Evolutionary conservation across 64 coral and sea anemone genomes (phyloP).

Genomic region (Stichodactyla mertensii): DNA sequence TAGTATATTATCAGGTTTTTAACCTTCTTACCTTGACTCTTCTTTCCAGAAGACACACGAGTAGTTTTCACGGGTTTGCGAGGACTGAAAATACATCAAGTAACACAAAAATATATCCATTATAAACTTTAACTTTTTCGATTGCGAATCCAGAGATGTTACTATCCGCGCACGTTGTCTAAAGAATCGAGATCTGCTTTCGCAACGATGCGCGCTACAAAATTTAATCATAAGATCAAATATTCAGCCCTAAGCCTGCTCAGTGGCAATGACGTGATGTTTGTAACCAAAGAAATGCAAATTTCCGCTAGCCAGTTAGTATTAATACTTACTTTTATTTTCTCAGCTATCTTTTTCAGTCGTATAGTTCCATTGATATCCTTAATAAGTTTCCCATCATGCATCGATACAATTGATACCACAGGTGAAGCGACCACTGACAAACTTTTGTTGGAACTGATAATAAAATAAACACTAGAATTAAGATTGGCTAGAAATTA

Average conservation of each 20-base stretch:
- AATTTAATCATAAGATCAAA: too few relatives aligned
- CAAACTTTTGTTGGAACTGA: neutral
- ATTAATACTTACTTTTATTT: neutral
- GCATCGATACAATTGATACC: neutral
- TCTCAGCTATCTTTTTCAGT: neutral
- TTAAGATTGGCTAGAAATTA: neutral
- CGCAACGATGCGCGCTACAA: too few relatives aligned
- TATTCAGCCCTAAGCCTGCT: too few relatives aligned
- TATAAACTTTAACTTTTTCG: too few relatives aligned
- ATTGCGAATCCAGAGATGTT: neutral
- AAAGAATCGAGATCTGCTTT: too few relatives aligned
- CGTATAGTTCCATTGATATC: neutral
- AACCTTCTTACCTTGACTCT: neutral
- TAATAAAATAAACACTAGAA: neutral
- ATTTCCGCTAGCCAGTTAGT: neutral
- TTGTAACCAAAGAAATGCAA: too few relatives aligned
- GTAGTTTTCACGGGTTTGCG: neutral
- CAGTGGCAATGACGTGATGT: too few relatives aligned
- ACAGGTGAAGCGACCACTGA: neutral
- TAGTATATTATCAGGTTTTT: neutral
- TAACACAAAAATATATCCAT: too few relatives aligned
- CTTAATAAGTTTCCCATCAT: neutral
- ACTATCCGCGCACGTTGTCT: too few relatives aligned
- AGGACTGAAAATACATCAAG: neutral
- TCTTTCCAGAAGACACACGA: neutral